phyloP scores from a whole-genome alignment of 2,888 invertebrate genomes.

The Eustalomyia histrio region DNA sequence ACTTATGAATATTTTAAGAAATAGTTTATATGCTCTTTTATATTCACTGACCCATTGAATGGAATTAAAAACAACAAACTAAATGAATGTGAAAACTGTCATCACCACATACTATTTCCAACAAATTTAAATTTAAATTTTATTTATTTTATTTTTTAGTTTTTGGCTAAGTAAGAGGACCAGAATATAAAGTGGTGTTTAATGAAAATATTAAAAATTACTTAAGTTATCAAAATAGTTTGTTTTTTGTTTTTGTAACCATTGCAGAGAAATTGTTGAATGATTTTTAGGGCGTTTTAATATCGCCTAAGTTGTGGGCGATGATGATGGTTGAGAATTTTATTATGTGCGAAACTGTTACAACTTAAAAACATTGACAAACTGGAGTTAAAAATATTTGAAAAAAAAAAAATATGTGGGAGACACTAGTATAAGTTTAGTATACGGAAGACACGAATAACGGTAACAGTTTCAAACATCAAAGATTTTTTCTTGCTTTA shows the following conservation, averaged over 20 bases:
- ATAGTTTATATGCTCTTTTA: slow-evolving; percentile 31
- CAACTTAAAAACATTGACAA: too few relatives aligned
- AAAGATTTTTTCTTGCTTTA: too few relatives aligned
- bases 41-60: slow-evolving; percentile 18
- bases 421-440: too few relatives aligned
- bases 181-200: slow-evolving; percentile 30
- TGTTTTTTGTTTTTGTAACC: neutral
- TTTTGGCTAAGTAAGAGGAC: slow-evolving; percentile 1
- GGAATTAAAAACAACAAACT: neutral
- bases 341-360: too few relatives aligned
- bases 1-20: slow-evolving; percentile 48
- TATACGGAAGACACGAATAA: too few relatives aligned
- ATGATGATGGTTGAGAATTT: too few relatives aligned
- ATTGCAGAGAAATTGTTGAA: neutral
- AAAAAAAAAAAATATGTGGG: too few relatives aligned
- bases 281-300: too few relatives aligned
- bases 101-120: neutral
- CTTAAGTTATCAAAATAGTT: slow-evolving; percentile 36
- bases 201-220: slow-evolving; percentile 54
- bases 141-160: neutral
- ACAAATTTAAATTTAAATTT: neutral
- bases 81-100: neutral
- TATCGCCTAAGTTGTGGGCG: too few relatives aligned
- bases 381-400: too few relatives aligned
- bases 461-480: too few relatives aligned